Evolutionary conservation across 2,888 invertebrate genomes (phyloP), one percentile per base, ranked within the genome.

Genomic region (Scaptomyza reducta): DNA sequence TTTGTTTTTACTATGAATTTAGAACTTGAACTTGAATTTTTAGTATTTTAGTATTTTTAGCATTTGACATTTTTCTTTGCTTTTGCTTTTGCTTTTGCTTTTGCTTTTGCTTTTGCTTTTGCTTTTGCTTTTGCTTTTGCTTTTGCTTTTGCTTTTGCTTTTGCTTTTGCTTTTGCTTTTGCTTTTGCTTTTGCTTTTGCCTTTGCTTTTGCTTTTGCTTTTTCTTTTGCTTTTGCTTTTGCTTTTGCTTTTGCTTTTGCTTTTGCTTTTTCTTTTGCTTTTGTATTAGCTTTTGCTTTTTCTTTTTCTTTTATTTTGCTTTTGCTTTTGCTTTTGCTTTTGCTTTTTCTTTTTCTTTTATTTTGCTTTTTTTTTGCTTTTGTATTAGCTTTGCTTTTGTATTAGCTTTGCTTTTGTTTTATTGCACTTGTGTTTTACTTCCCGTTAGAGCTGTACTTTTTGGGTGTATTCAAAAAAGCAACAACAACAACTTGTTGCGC

Each of bases 51-150:
- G 70, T 64, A 71, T 63, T 71, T 61, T 44, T 46, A 49, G 45
- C 66, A 74, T 56, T 81, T 69, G 67, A 62, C 77, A 82, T 70
- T 77, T 46, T 61, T 61, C 50, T 41, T 62, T 63, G 18, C 29
- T 27, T 18, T 58, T 61, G 1, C 22, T 22, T 22, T 22, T 22
- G 3, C 1, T 22, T 22, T 22, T n/a, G n/a, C n/a, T n/a, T n/a
- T n/a, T n/a, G n/a, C n/a, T n/a, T n/a, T n/a, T n/a, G n/a, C n/a
- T n/a, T n/a, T n/a, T n/a, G n/a, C n/a, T n/a, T n/a, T n/a, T n/a
- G n/a, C n/a, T n/a, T n/a, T n/a, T n/a, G n/a, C n/a, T n/a, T n/a
- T n/a, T n/a, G n/a, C n/a, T n/a, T n/a, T n/a, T n/a, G n/a, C n/a
- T n/a, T n/a, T n/a, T n/a, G n/a, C n/a, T n/a, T n/a, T n/a, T n/a